These are phyloP conservation scores for Sisor rabdophorus DNA, from an alignment of 2,113 vertebrate species.

Conservation along the genomic window DNA sequence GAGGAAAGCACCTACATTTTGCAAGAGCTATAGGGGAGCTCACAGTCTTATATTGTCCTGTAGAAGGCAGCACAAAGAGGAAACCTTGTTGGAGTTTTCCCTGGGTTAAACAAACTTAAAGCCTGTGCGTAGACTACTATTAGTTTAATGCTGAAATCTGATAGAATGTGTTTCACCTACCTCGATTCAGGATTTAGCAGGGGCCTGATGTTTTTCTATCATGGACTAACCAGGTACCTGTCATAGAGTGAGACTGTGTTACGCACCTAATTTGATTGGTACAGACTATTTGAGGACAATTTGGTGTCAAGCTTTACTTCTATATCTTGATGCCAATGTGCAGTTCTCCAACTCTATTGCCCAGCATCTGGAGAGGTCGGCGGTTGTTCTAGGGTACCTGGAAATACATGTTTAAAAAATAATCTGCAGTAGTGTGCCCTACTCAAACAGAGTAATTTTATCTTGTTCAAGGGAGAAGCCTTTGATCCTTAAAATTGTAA, in stretches of 20 bases:
- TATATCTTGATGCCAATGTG: not conserved
- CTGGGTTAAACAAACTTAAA: no score
- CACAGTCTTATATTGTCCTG: no score
- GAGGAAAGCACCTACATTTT: no score
- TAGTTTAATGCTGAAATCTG: not conserved
- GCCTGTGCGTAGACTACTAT: not conserved
- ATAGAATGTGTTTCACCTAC: not conserved
- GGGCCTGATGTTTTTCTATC: not conserved
- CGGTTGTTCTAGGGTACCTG: not conserved
- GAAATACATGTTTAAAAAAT: not conserved
- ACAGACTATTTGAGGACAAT: not conserved
- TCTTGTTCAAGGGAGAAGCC: no score
- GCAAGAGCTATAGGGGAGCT: no score
- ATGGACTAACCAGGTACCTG: not conserved
- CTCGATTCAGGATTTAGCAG: not conserved
- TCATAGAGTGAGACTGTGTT: not conserved
- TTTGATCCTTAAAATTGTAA: no score
- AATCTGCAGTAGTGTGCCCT: not conserved
- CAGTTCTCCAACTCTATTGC: not conserved
- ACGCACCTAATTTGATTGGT: not conserved
- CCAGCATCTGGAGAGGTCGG: not conserved
- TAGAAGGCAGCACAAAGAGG: no score
- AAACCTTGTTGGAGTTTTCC: no score
- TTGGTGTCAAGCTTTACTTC: not conserved
- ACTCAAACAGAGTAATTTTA: no score